These are phyloP conservation scores for Pitta sordida DNA, from an alignment of 2,113 vertebrate species.

Conservation along the genomic window DNA sequence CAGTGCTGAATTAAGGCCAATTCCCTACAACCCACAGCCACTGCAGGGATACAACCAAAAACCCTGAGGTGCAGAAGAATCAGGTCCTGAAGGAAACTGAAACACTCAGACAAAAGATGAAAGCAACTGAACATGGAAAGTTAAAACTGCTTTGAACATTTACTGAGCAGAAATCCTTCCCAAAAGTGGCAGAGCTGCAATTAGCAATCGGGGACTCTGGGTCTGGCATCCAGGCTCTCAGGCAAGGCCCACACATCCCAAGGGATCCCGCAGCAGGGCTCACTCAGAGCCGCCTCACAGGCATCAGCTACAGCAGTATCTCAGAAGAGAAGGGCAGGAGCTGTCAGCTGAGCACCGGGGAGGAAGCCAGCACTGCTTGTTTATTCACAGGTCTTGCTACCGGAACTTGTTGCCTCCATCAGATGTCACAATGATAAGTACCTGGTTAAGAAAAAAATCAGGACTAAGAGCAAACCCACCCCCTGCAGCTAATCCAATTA, in stretches of 20 bases:
- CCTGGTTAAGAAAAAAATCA: not conserved
- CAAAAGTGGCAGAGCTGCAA: not conserved
- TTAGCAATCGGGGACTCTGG: not conserved
- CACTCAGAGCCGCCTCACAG: not conserved
- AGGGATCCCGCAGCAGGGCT: not conserved
- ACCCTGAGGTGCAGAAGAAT: not conserved
- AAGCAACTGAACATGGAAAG: not conserved
- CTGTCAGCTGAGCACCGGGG: not conserved
- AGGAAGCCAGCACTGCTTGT: not conserved
- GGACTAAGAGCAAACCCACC: not conserved
- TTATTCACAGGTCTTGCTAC: not conserved
- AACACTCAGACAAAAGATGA: not conserved
- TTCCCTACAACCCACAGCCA: not conserved
- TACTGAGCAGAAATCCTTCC: not conserved
- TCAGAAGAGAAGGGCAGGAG: not conserved
- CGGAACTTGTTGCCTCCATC: not conserved
- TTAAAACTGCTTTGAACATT: not conserved
- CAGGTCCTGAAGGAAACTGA: not conserved
- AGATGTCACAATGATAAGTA: not conserved
- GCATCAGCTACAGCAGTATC: not conserved
- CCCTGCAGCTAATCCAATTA: conserved; percentile 45
- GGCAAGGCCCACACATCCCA: not conserved
- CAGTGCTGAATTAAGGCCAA: not conserved
- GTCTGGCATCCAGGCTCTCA: not conserved
- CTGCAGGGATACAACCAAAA: not conserved